These are phyloP conservation scores for Amphiduros pacificus DNA, from an alignment of 2,888 invertebrate species.

Conservation along the genomic window DNA sequence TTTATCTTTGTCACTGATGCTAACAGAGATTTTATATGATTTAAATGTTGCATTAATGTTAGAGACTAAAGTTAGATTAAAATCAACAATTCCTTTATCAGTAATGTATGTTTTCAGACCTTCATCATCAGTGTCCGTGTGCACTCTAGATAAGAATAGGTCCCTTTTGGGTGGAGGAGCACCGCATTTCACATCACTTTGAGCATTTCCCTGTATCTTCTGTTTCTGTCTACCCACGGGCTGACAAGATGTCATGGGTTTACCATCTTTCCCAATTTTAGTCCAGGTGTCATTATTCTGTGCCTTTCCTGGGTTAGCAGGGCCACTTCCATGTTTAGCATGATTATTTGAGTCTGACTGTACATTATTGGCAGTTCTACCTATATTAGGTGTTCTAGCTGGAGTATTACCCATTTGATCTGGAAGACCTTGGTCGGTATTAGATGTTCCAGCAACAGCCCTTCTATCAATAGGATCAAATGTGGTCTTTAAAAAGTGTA, in stretches of 20 bases:
- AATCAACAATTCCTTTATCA: background rate
- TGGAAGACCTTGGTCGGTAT: no score
- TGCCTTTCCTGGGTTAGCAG: background rate
- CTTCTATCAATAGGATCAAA: no score
- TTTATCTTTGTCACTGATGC: background rate
- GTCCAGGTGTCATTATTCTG: background rate
- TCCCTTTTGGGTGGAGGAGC: background rate
- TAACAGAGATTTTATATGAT: background rate
- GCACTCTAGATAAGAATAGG: background rate
- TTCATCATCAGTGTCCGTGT: background rate
- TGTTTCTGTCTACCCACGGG: background rate
- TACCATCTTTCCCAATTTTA: background rate
- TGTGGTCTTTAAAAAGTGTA: no score
- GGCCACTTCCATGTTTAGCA: no score
- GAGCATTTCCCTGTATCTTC: background rate
- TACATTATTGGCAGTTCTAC: no score
- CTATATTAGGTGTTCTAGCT: no score
- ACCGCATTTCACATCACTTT: background rate
- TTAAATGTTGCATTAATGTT: background rate
- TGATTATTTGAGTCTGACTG: no score
- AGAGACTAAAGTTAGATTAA: background rate
- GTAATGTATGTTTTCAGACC: background rate
- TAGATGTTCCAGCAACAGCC: no score
- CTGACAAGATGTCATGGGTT: background rate
- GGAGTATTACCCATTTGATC: no score